Conservation (phyloP, 2,113 vertebrate genomes). For the Menura novaehollandiae region DNA sequence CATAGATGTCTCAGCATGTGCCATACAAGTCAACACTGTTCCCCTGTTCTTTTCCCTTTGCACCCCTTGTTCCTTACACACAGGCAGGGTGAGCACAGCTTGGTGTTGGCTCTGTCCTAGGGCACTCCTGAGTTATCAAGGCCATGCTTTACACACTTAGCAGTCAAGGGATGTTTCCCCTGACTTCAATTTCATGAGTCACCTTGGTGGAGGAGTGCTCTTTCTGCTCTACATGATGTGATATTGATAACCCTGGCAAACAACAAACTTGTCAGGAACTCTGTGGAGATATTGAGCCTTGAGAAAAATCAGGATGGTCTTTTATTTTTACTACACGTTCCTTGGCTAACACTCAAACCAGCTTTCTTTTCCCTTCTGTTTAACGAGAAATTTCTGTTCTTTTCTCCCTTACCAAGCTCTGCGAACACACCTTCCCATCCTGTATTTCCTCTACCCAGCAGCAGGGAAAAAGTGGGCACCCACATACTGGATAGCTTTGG, state of each 20-base stretch:
- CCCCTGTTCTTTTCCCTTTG: background rate
- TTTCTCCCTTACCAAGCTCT: background rate
- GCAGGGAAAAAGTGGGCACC: background rate
- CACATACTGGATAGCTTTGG: background rate
- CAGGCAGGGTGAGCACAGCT: background rate
- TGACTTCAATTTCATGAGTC: background rate
- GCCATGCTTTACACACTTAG: background rate
- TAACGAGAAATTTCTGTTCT: background rate
- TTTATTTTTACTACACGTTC: background rate
- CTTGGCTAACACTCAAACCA: background rate
- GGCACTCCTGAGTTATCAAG: constrained; percentile 57
- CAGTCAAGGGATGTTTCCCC: constrained; percentile 25
- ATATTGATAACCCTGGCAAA: background rate
- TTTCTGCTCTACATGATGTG: background rate
- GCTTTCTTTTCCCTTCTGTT: background rate
- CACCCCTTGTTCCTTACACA: background rate
- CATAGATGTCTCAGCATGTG: background rate
- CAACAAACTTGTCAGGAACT: background rate
- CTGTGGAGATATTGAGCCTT: background rate
- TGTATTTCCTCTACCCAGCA: background rate
- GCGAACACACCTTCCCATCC: background rate
- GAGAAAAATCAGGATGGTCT: background rate
- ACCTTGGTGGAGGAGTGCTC: background rate
- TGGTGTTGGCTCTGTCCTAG: background rate
- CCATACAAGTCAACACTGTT: background rate